Conservation (phyloP, 2,888 invertebrate genomes). For the Himalopsyche anomala region DNA sequence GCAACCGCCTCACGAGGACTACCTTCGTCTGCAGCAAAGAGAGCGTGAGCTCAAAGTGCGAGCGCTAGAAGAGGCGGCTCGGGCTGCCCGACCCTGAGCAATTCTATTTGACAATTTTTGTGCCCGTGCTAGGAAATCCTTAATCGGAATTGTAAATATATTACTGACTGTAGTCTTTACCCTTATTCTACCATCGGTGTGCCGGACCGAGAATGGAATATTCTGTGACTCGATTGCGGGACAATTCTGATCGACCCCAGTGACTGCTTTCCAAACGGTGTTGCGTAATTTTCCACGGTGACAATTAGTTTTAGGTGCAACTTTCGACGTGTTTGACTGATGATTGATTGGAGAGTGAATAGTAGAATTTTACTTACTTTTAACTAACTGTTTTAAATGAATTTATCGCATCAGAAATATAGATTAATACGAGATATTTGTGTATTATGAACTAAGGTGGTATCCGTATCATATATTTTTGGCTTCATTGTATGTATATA, state of each 20-base stretch:
- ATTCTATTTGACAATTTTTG: too few relatives aligned
- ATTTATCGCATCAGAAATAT: slow-evolving; percentile 31
- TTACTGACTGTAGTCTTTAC: not conserved
- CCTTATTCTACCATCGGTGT: not conserved
- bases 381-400: slow-evolving; percentile 2
- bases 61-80: slow-evolving; percentile 90
- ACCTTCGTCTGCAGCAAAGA: slow-evolving; percentile 86
- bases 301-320: slow-evolving; percentile 15
- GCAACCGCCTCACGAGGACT: slow-evolving; percentile 74
- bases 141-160: slow-evolving; percentile 12
- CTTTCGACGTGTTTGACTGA: slow-evolving; percentile 1
- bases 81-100: slow-evolving; percentile 76
- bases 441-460: slow-evolving; percentile 1
- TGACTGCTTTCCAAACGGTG: too few relatives aligned
- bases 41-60: slow-evolving; percentile 91
- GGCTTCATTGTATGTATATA: slow-evolving; percentile 38
- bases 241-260: too few relatives aligned
- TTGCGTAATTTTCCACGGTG: too few relatives aligned
- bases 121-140: too few relatives aligned
- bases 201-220: not conserved
- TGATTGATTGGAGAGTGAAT: not conserved
- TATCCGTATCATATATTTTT: slow-evolving; percentile 5
- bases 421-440: slow-evolving; percentile 4
- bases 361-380: slow-evolving; percentile 23
- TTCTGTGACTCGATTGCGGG: too few relatives aligned